A percentile compares a stretch with the other conserved stretches of the same genome.
These are phyloP conservation scores for Gasterosteus aculeatus DNA, from an alignment of 2,113 vertebrate genomes.

Conservation along the genomic window DNA sequence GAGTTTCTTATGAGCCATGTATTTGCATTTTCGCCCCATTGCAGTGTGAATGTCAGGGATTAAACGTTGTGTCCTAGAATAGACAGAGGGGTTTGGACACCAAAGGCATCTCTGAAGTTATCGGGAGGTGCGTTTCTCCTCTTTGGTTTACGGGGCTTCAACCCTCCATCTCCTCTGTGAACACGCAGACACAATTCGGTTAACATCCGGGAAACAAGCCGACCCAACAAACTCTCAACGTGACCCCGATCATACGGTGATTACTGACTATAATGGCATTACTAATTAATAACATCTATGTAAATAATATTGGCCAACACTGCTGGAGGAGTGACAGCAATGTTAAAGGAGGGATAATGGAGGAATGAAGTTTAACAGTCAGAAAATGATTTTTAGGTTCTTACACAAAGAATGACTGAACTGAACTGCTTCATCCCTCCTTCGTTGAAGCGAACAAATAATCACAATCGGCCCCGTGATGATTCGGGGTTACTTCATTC, in stretches of 20 bases:
- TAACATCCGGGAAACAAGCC: not conserved
- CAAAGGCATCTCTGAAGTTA: not conserved
- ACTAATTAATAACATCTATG: not conserved
- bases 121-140: not conserved
- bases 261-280: not conserved
- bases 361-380: not conserved
- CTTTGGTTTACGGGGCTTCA: not conserved
- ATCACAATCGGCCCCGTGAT: constrained; percentile 23
- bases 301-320: not conserved
- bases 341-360: too few species aligned
- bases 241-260: not conserved
- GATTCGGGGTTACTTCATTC: constrained; percentile 48
- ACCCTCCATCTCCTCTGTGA: not conserved
- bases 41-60: not conserved
- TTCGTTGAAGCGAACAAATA: constrained; percentile 42
- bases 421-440: constrained; percentile 9
- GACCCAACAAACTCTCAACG: not conserved
- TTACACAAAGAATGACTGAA: not conserved
- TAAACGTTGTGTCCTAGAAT: not conserved
- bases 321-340: not conserved
- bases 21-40: not conserved
- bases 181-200: not conserved
- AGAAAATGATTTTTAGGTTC: not conserved
- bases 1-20: not conserved
- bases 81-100: not conserved